Base-by-base conservation (phyloP, 2,797 vertebrate species). In the Clarias laeviceps region DNA sequence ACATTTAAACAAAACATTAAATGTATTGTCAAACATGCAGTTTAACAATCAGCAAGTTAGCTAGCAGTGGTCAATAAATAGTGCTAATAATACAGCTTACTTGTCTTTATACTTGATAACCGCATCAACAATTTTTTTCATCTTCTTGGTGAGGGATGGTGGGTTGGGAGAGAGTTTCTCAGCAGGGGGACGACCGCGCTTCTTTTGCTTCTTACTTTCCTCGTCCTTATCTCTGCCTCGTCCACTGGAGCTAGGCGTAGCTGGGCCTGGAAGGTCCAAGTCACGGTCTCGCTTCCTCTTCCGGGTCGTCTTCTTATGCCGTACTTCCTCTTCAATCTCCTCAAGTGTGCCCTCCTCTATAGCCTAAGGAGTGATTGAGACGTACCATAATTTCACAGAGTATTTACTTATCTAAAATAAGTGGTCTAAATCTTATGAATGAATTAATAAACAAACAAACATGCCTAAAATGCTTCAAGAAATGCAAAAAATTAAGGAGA, bases 61-160 rank as follows among this genome's bases (percentile, higher is more conserved):
- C 8, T 1, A 61, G 37, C 32, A 69, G 5, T 45, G 15, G 18
- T 27, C 14, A 24, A 24, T 27, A 54, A n/a, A 59, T 3, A n/a
- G 56, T 20, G 22, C 18, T 57, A 32, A 32, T 24, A 3, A 20
- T 59, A 68, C 27, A 15, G 37, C 76, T 59, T 91, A 99, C 98
- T 96, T 97, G 88, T 99, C 98, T 87, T 98, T 99, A 70, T 99
- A 99, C 88, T 99, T 99, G 91, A 99, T 97, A 37, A 99, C 98
- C 0, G 98, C 96, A 0, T 99, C 98, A 2, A 99, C 97, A 0
- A 96, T 97, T 92, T 98, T 99, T 94, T 97, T 97, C 98, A 99
- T 99, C 89, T 99, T 99, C 90, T 97, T 97, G 81, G 98, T 99
- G 91, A 99, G 97, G 61, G 96, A 96, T 0, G 95, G 95, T 0